Evolutionary conservation across 2,888 invertebrate species (phyloP).

Genomic region (Pemphredon lugubris): DNA sequence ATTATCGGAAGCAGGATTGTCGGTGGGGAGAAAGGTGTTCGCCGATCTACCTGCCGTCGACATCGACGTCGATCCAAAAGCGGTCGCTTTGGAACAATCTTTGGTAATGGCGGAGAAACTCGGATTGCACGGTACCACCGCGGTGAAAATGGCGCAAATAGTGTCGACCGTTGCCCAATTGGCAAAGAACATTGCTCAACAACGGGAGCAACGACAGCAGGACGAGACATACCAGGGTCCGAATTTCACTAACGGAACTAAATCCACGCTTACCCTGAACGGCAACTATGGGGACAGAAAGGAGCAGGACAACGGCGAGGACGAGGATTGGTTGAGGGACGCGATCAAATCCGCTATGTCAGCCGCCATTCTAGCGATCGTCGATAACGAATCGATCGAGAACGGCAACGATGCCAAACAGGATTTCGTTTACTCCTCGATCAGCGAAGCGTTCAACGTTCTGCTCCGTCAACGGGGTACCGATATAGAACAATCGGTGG

Average conservation of each 20-base stretch:
- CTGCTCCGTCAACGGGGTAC: constrained; percentile 63
- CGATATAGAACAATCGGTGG: constrained; percentile 70
- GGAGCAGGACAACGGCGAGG: constrained; percentile 22
- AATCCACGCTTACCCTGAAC: constrained; percentile 34
- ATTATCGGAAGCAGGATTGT: constrained; percentile 87
- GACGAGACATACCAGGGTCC: constrained; percentile 19
- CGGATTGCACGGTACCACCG: constrained; percentile 77
- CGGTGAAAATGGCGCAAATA: constrained; percentile 81
- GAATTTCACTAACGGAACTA: constrained; percentile 60
- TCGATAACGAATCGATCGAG: constrained; percentile 36
- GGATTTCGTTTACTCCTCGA: constrained; percentile 72
- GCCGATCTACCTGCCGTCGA: constrained; percentile 85
- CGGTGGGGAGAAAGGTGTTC: constrained; percentile 85
- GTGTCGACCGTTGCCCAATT: constrained; percentile 78
- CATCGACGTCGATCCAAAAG: constrained; percentile 81
- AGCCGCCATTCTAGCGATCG: constrained; percentile 72
- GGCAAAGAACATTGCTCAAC: constrained; percentile 75
- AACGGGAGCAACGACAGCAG: constrained; percentile 49
- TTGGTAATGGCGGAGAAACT: constrained; percentile 77
- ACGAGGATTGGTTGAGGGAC: constrained; percentile 63
- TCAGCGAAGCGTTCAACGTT: constrained; percentile 76
- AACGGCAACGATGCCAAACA: constrained; percentile 39
- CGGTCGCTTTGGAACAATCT: constrained; percentile 76
- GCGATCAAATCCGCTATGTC: constrained; percentile 73
- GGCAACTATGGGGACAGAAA: constrained; percentile 36